A percentile compares a stretch with the other conserved stretches of the same genome.
Conservation (phyloP, 2,113 vertebrate species). For the Sebastes schlegelii region DNA sequence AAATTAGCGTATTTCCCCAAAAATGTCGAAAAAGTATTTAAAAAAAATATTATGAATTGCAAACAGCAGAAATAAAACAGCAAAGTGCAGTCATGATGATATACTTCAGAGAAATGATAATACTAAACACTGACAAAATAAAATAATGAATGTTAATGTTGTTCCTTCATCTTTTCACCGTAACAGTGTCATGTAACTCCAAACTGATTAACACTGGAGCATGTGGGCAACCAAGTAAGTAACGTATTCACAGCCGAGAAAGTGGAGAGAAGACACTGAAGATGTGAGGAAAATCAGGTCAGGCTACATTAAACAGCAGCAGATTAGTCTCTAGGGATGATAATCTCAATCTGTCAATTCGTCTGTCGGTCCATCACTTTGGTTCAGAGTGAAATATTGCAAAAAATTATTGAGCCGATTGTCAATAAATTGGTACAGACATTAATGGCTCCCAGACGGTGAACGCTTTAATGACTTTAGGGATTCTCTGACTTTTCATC, state of each 20-base stretch:
- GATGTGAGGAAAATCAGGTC: neutral
- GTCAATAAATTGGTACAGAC: too few species aligned
- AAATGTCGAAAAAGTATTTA: neutral
- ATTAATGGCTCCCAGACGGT: too few species aligned
- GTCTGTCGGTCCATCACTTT: neutral
- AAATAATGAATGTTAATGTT: neutral
- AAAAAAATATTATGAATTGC: conserved; percentile 2
- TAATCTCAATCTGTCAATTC: neutral
- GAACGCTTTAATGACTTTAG: too few species aligned
- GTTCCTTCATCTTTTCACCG: neutral
- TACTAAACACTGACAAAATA: conserved; percentile 32
- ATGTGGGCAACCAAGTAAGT: neutral
- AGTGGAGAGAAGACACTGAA: neutral
- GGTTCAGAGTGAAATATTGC: too few species aligned
- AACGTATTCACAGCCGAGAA: neutral
- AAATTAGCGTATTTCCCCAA: neutral
- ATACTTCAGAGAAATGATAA: conserved; percentile 26
- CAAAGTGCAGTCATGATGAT: conserved; percentile 36
- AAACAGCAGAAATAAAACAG: conserved; percentile 29
- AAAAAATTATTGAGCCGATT: too few species aligned
- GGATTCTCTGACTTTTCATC: too few species aligned
- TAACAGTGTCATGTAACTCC: too few species aligned
- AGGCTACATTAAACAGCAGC: neutral
- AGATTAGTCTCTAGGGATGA: neutral
- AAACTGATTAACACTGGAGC: neutral